A percentile compares a stretch with the other conserved stretches of the same genome.
Conservation (phyloP, 1,140 invertebrate genomes). For the Ceratina australensis region DNA sequence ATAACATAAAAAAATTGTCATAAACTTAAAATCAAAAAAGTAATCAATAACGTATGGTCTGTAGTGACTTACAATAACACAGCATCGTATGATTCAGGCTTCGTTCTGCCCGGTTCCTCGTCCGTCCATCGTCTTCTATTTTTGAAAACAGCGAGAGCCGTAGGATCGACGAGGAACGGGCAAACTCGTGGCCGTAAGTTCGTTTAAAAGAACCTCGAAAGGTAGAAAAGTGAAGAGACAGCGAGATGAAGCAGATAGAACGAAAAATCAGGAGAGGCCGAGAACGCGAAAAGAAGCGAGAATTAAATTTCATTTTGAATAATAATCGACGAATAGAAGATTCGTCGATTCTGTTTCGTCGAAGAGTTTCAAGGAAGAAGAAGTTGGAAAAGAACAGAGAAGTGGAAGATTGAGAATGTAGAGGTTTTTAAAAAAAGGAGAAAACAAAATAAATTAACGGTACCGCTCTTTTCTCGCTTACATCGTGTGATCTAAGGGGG, state of each 20-base stretch:
- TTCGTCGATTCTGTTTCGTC: too few species aligned
- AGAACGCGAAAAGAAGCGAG: slow-evolving; percentile 28
- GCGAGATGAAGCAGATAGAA: slow-evolving; percentile 1
- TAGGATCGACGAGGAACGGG: slow-evolving; percentile 25
- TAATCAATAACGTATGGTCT: slow-evolving; percentile 77
- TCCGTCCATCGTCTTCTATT: slow-evolving; percentile 19
- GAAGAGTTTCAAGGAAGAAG: not conserved
- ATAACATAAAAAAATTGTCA: slow-evolving; percentile 78
- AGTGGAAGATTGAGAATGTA: not conserved
- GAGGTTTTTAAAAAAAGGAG: slow-evolving; percentile 26
- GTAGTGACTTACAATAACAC: slow-evolving; percentile 79
- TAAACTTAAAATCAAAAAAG: slow-evolving; percentile 78
- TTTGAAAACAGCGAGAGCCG: not conserved
- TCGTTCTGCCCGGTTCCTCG: slow-evolving; percentile 61
- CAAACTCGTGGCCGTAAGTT: slow-evolving; percentile 46
- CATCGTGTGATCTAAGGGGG: slow-evolving; percentile 52
- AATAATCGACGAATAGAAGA: not conserved
- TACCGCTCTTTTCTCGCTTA: slow-evolving; percentile 64
- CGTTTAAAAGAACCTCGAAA: slow-evolving; percentile 51
- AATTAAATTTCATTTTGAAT: not conserved
- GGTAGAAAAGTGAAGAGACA: slow-evolving; percentile 23
- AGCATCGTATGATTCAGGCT: slow-evolving; percentile 74
- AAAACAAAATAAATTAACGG: slow-evolving; percentile 65
- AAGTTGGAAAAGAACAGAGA: not conserved
- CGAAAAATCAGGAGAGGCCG: slow-evolving; percentile 14